Percentiles rank a stretch among this genome's conserved stretches.
Conservation (phyloP, 2,888 invertebrate genomes). For the Catocala fraxini region DNA sequence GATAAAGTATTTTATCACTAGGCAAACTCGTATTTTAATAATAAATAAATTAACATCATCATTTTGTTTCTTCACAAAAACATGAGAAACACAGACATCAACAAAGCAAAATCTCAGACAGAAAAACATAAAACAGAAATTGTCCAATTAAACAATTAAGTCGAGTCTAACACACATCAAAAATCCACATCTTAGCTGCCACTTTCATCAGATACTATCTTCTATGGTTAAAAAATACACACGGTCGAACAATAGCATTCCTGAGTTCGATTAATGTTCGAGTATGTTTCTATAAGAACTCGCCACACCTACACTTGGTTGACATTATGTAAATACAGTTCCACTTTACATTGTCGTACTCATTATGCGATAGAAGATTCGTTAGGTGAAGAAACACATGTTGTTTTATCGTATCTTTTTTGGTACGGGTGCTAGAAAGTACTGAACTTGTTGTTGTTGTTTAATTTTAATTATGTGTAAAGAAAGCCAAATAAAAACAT, state of each 20-base stretch:
- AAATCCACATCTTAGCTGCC: constrained; percentile 55
- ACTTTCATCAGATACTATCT: constrained; percentile 65
- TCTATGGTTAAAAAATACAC: constrained; percentile 74
- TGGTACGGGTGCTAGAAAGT: constrained; percentile 64
- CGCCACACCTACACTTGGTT: constrained; percentile 84
- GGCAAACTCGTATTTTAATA: no score
- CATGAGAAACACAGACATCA: no score
- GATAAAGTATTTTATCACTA: no score
- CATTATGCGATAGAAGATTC: constrained; percentile 85
- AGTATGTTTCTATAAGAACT: constrained; percentile 67
- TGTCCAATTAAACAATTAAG: constrained; percentile 17
- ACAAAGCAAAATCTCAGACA: no score
- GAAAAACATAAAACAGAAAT: not conserved
- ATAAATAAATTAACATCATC: no score
- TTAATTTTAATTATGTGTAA: no score
- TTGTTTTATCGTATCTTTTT: constrained; percentile 80
- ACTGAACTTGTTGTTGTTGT: constrained; percentile 3
- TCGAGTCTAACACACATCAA: constrained; percentile 34
- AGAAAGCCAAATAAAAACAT: no score
- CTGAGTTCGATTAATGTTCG: constrained; percentile 83
- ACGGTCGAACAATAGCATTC: constrained; percentile 81
- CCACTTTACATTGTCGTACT: constrained; percentile 86
- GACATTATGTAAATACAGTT: constrained; percentile 86
- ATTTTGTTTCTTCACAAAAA: no score
- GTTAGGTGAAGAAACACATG: constrained; percentile 88